Evolutionary conservation across 92 coral and sea anemone genomes (phyloP), one percentile per base, ranked within the genome.

Genomic region (Epizoanthus fatuus): DNA sequence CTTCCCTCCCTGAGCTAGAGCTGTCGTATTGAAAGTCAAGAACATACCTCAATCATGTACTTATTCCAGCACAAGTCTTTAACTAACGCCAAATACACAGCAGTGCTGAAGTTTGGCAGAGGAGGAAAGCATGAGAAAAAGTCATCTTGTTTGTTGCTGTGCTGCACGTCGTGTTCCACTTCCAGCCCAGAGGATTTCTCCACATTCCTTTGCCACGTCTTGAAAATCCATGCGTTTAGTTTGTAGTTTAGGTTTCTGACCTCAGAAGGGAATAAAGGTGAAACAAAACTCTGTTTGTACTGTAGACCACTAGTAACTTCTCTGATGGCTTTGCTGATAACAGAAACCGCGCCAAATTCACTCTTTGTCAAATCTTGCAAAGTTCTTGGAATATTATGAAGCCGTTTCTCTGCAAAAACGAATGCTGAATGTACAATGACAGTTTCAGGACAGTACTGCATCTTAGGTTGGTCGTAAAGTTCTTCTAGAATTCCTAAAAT

Each of bases 381-480:
- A 22, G 66, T 38, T 65, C 47, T 35, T 8, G 71, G 40, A 37
- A 16, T 4, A 35, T 5, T 32, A 37, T 65, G 71, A 20, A 71
- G 70, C 63, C 57, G 52, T n/a, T 51, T 87, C 40, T 80, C 68
- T 2, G 90, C 96, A 10, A 91, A 83, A 29, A 84, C 66, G 40
- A 93, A 91, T 20, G 96, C 88, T 32, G 92, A 84, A 52, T 93
- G 94, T 11, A 90, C 80, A 29, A 93, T 19, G 25, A 91, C 94
- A 55, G 93, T 93, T 67, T 93, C 96, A 35, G 94, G 87, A 37
- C 96, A 91, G 57, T 91, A 93, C 52, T 84, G 73, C 88, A 90
- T 87, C 20, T 25, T 63, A 49, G 13, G 2, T 49, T 49, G 53
- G 53, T 49, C 53, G 14, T 49, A 5, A 49, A 49, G 9, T 49